These are phyloP conservation scores for Sarcophaga caerulescens DNA, from an alignment of 2,888 invertebrate species.

Conservation along the genomic window DNA sequence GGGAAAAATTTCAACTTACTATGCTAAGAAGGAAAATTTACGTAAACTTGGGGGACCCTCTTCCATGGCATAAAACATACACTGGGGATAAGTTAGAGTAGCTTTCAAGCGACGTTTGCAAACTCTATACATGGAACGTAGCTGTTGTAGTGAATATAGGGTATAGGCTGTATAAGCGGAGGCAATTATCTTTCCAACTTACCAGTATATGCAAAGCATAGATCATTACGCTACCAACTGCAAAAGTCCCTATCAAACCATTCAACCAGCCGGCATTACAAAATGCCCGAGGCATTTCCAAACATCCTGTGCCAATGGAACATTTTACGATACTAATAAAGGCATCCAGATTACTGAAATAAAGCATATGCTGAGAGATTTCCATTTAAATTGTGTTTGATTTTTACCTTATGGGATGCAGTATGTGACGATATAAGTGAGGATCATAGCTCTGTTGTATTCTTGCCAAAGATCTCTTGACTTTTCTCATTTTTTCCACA, in stretches of 20 bases:
- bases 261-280: slow-evolving; percentile 90
- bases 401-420: slow-evolving; percentile 67
- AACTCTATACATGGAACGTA: slow-evolving; percentile 69
- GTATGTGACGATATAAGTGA: slow-evolving; percentile 35
- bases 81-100: slow-evolving; percentile 89
- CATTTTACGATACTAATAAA: slow-evolving; percentile 94
- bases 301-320: slow-evolving; percentile 95
- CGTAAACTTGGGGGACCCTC: slow-evolving; percentile 86
- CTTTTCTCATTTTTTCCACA: background rate
- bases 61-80: slow-evolving; percentile 88
- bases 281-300: slow-evolving; percentile 97
- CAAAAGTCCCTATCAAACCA: slow-evolving; percentile 88
- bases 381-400: background rate
- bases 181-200: background rate
- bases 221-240: slow-evolving; percentile 90
- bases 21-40: slow-evolving; percentile 83
- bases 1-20: slow-evolving; percentile 70
- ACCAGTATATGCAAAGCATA: slow-evolving; percentile 92
- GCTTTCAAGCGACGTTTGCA: slow-evolving; percentile 85
- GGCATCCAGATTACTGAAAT: slow-evolving; percentile 83
- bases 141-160: slow-evolving; percentile 56
- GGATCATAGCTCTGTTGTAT: slow-evolving; percentile 69
- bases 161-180: too few relatives aligned
- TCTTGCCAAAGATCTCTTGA: background rate
- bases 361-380: background rate